Evolutionary conservation across 2,888 invertebrate genomes (phyloP).

Genomic region (Hoplodrina ambigua): DNA sequence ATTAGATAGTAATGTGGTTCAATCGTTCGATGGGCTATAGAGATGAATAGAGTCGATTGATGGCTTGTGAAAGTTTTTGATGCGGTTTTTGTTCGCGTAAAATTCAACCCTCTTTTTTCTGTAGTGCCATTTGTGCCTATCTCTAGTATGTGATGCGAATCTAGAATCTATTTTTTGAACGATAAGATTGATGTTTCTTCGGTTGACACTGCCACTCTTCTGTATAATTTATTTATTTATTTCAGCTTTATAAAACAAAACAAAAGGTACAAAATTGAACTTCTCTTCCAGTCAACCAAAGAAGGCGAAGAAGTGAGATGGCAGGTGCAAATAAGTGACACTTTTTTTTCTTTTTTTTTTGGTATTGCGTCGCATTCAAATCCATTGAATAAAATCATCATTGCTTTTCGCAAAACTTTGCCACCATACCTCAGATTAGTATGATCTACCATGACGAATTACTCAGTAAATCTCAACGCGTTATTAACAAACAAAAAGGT

Average conservation of each 20-base stretch:
- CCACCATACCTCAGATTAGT: too few species aligned
- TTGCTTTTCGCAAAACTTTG: too few species aligned
- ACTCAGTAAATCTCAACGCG: neutral
- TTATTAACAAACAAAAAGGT: neutral
- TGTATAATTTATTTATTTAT: too few species aligned
- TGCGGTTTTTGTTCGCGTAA: neutral
- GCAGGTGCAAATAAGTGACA: too few species aligned
- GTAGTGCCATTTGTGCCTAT: neutral
- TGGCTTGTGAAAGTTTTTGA: constrained; percentile 16
- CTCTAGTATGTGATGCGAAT: neutral
- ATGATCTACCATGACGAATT: neutral
- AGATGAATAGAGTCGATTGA: constrained; percentile 56
- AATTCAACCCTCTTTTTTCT: neutral
- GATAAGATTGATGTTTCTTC: neutral
- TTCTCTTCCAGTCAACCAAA: too few species aligned
- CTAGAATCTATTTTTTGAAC: neutral
- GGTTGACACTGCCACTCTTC: neutral
- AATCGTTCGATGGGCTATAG: constrained; percentile 76
- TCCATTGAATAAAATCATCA: too few species aligned
- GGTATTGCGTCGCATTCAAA: too few species aligned
- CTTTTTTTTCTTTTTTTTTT: too few species aligned
- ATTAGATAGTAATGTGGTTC: constrained; percentile 74
- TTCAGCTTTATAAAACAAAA: too few species aligned
- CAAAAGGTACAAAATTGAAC: too few species aligned
- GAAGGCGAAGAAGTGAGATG: too few species aligned